Evolutionary conservation across 2,113 vertebrate genomes (phyloP).

Genomic region (Nasalis larvatus): DNA sequence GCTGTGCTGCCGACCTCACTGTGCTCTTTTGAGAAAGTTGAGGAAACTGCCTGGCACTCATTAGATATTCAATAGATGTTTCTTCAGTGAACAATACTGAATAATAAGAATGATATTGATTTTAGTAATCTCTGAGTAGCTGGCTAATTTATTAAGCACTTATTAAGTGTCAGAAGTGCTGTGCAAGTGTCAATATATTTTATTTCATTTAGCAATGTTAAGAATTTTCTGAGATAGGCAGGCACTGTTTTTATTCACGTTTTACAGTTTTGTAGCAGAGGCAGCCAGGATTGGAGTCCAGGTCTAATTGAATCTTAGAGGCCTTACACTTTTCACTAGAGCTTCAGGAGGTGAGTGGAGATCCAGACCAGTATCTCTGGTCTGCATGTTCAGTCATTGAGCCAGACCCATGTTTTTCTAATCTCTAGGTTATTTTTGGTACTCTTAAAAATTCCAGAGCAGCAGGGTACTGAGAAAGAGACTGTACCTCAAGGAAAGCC

Average conservation of each 20-base stretch:
- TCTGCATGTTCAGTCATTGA: not conserved
- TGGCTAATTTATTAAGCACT: not conserved
- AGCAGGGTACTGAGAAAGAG: not conserved
- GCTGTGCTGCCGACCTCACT: not conserved
- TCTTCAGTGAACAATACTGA: not conserved
- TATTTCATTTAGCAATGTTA: not conserved
- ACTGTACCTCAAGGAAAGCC: not conserved
- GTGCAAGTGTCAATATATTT: not conserved
- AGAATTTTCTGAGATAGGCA: not conserved
- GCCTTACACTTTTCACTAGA: not conserved
- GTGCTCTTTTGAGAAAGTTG: not conserved
- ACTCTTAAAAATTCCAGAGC: not conserved
- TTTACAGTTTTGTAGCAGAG: not conserved
- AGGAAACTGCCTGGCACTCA: not conserved
- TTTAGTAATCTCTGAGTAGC: not conserved
- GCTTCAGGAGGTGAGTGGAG: not conserved
- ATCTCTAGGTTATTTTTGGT: not conserved
- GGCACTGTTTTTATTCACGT: not conserved
- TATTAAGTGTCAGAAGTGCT: not conserved
- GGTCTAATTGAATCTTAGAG: not conserved
- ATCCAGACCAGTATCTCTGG: not conserved
- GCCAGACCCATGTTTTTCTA: not conserved
- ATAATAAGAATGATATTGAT: not conserved
- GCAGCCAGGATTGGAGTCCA: not conserved
- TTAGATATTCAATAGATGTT: not conserved